Base-by-base conservation (phyloP, 2,113 vertebrate genomes). In the Grammomys dolichurus region DNA sequence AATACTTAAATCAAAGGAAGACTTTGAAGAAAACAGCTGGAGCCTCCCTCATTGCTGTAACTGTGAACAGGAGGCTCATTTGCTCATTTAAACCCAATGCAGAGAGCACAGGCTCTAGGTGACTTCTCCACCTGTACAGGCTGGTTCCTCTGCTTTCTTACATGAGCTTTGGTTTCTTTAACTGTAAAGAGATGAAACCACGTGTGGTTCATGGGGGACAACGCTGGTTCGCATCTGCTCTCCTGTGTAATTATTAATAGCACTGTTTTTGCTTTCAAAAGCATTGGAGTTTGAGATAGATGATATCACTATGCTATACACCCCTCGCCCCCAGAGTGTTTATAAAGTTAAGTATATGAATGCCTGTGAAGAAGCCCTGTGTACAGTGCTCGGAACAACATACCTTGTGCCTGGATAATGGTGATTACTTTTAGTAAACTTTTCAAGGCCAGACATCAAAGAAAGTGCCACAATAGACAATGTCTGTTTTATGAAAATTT, bases 371-470 rank as follows among this genome's bases (percentile, higher is more conserved):
- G 56, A 65, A 65, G 63, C 63, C 63, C 9, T 3, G 80, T 36
- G 60, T 58, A 0, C 24, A 5, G 36, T 70, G 40, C 87, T 40
- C 28, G 80, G 87, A 60, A 46, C 31, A 54, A 26, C n/a, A 3
- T 16, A 84, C 33, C 58, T 5, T 43, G 14, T 89, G n/a, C 58
- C 84, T 69, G 51, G 9, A 46, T 60, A 75, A 56, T 54, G 20
- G 24, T 54, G 70, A 40, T 65, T 28, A 48, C 20, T 89, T 20
- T 89, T 67, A 67, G 91, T 97, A 54, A 94, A 48, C 43, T 88
- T 94, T 94, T 65, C 89, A 94, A 94, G 89, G 81, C 36, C n/a
- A 90, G 43, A 84, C 94, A 95, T 94, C 94, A 96, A 94, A 93
- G 89, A 94, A 90, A 65, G 51, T 33, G 56, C 81, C 81, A 87